Evolutionary conservation across 2,888 invertebrate genomes (phyloP), one percentile per base, ranked within the genome.

Genomic region (Sylvicola cinctus): DNA sequence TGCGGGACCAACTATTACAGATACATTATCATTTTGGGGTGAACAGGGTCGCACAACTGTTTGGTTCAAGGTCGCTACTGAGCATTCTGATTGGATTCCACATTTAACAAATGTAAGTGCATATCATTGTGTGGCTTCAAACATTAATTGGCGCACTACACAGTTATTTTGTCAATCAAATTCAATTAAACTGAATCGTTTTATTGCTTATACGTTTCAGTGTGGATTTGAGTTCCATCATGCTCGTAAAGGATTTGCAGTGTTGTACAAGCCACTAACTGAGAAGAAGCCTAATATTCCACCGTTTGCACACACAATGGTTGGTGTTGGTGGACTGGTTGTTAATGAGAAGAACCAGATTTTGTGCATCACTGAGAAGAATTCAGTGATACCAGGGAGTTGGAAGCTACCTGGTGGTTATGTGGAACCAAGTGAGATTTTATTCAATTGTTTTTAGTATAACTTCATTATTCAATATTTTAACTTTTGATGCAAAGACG

Each of bases 331-430:
- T 23, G 87, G 79, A 5, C 67, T 90, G 43, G 84, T 91, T 6
- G 65, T 84, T 1, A 83, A 87, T 54, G 68, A 75, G 5, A 62
- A 70, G 7, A 65, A 74, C 36, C 69, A 87, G 58, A 58, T 93
- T 35, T 61, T 93, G 34, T 79, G 81, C 14, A 79, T 93, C 0
- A 66, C 70, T 43, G 90, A 93, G 50, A 70, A 71, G 47, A 50
- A 45, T 45, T 46, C 57, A 2, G 38, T 57, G 34, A 52, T 55
- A 17, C 46, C 43, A 54, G 62, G 50, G 42, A 67, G 44, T 47
- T 91, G 87, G 87, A 91, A 91, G 60, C 60, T 91, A 6, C 91
- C 93, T 12, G 91, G 93, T 34, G 91, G 91, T 33, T 81, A 80
- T 58, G 81, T 84, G 13, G 81, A 90, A 53, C 76, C 75, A 58